Base-by-base conservation (phyloP, 2,797 vertebrate species). In the Hapalemur alaotrensis region DNA sequence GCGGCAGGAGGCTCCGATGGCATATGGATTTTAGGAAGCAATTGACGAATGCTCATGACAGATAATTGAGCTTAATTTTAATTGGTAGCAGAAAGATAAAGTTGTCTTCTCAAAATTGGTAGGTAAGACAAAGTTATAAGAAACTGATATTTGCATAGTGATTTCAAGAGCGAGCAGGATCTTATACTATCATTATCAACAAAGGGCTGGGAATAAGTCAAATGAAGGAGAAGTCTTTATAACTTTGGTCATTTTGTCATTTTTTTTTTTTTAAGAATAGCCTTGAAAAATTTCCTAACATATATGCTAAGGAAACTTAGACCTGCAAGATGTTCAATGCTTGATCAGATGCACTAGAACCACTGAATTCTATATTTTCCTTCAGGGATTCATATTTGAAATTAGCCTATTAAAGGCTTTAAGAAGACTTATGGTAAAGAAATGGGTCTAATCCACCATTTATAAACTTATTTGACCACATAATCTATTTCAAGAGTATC, bases 401-500 rank as follows among this genome's bases (percentile, higher is more conserved):
- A 65, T 78, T 63, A 78, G 20, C 61, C 70, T 90, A 85, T 93
- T 87, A 91, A 90, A 72, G 43, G 52, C 38, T 73, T 86, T 93
- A 41, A 57, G 38, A 72, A 91, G 54, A 7, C 43, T 87, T 69
- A 48, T 32, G 18, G n/a, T 57, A 67, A 95, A 82, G 32, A 79
- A 96, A 43, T 95, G n/a, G 61, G 22, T 18, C 76, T 93, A 88
- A 91, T 57, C n/a, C 11, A 57, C 76, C 82, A 87, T 91, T 76
- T 61, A 54, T 79, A 95, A 93, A 87, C n/a, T 63, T 78, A 95
- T 72, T 93, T 91, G 38, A 86, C 59, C 75, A 87, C 35, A 83
- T 69, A 91, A 93, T 87, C 35, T 54, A 7, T 32, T 86, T 48
- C 11, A 54, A 43, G 48, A 91, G 6, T 93, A 57, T 57, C 46